Evolutionary conservation across 2,113 vertebrate genomes (phyloP), one percentile per base, ranked within the genome.

Genomic region (Electrona antarctica): DNA sequence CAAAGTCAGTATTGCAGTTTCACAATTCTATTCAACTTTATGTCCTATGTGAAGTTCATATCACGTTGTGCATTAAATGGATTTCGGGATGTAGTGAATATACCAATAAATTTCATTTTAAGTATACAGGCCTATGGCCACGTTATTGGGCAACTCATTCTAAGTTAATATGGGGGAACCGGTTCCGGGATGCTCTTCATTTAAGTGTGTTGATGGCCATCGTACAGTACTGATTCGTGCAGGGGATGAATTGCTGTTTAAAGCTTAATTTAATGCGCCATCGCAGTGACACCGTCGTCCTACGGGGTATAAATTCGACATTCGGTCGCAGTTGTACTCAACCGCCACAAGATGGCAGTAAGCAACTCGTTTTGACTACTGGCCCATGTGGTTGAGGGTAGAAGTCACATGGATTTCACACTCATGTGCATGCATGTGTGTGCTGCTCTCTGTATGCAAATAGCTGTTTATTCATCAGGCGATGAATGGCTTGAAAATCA

Each of bases 371-470:
- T 79, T 76, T 54, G 64, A 13, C 63, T 49, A 60, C 55, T 48
- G 69, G 76, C 56, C 76, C 81, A 76, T 64, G 21, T 72, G 77
- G 71, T 71, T 70, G 73, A 78, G 76, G 74, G 80, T 82, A 57
- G 70, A 80, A 87, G 90, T 92, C 90, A 92, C 90, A 89, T 93
- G 88, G 79, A 89, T 84, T 81, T 64, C 75, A 79, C 77, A 79
- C 74, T 67, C 78, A 80, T 70, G 71, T 77, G 78, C 33, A 41
- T 41, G 33, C 33, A 41, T 41, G 71, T 69, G 81, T 54, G 79
- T 71, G 47, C 55, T 76, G 64, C 33, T 46, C 47, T 82, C 68
- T 63, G 61, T 63, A 56, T 56, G 14, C 52, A n/a, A n/a, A n/a
- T 12, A 21, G 21, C 21, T 84, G 71, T 81, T 80, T 74, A 77